These are phyloP conservation scores for Catostomus latipinnis DNA, from an alignment of 2,797 vertebrate species.

Conservation along the genomic window DNA sequence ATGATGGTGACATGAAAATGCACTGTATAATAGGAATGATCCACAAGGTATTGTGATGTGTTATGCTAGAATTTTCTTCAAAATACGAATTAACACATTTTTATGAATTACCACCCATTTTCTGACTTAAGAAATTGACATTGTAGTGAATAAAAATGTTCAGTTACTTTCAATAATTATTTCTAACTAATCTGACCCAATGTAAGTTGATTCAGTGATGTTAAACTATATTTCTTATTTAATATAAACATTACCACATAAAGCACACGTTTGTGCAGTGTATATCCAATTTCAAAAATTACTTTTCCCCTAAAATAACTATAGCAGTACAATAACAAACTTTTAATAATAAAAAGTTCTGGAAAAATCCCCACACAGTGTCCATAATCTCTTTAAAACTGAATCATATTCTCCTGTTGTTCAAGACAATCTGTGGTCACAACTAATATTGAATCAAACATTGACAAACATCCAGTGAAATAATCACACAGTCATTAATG, in stretches of 20 bases:
- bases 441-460: constrained; percentile 32
- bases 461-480: constrained; percentile 31
- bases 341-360: constrained; percentile 26
- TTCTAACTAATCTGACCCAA: background rate
- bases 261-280: background rate
- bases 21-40: background rate
- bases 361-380: constrained; percentile 5
- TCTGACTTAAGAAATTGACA: background rate
- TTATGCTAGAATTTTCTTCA: background rate
- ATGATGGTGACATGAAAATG: background rate
- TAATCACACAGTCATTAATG: constrained; percentile 28
- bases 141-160: background rate
- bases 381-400: constrained; percentile 36
- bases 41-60: background rate
- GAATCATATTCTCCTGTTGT: constrained; percentile 34
- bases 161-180: background rate
- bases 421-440: constrained; percentile 26
- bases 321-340: background rate
- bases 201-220: background rate
- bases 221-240: background rate
- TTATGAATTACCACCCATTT: background rate
- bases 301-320: background rate
- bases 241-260: background rate
- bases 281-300: background rate
- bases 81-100: background rate